These are phyloP conservation scores for Teleogryllus occipitalis DNA, from an alignment of 1,140 invertebrate genomes.

Conservation along the genomic window DNA sequence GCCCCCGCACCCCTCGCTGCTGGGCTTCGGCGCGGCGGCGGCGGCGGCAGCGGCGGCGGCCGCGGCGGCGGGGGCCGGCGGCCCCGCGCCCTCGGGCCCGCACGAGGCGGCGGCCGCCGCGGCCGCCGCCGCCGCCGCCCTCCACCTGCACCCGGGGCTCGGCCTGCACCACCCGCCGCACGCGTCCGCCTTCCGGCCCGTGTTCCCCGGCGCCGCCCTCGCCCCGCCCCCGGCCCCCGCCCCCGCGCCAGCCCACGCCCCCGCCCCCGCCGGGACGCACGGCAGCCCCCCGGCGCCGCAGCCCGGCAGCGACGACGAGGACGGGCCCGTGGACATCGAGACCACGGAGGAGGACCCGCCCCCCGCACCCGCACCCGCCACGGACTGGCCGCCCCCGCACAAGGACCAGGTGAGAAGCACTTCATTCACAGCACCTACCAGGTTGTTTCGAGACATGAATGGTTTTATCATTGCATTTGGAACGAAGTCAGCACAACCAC, in stretches of 20 bases:
- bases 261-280: constrained; percentile 39
- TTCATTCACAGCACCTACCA: no score
- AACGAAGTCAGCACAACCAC: no score
- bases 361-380: background rate
- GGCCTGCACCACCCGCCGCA: constrained; percentile 32
- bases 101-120: constrained; percentile 25
- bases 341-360: constrained; percentile 42
- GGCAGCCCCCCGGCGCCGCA: constrained; percentile 39
- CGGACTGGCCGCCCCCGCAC: background rate
- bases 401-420: background rate
- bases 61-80: constrained; percentile 31
- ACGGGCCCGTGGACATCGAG: constrained; percentile 52
- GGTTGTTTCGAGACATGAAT: no score
- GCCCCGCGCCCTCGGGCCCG: constrained; percentile 24
- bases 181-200: constrained; percentile 59
- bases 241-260: constrained; percentile 32
- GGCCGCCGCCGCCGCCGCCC: constrained; percentile 32
- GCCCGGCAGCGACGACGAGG: constrained; percentile 42
- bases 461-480: no score
- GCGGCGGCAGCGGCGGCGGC: constrained; percentile 8
- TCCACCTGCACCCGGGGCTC: constrained; percentile 15
- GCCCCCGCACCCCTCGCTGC: constrained; percentile 32
- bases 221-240: background rate
- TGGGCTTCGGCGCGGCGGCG: constrained; percentile 35
- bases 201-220: constrained; percentile 26